Conservation (phyloP, 2,113 vertebrate genomes). For the Alligator sinensis region DNA sequence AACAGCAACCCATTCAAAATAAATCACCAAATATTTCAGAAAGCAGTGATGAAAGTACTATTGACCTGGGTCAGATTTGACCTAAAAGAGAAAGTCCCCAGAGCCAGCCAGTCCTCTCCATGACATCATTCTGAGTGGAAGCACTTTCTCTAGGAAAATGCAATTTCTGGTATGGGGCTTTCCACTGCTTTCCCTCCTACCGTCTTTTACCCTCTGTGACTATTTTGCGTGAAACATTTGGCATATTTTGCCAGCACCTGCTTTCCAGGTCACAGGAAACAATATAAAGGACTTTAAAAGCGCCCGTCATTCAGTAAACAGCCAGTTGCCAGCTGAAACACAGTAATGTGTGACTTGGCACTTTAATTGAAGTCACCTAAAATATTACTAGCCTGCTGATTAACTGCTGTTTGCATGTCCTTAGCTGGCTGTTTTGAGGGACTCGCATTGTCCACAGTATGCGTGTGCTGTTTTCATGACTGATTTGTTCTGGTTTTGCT, state of each 20-base stretch:
- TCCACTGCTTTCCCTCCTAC: background rate
- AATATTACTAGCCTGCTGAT: background rate
- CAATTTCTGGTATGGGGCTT: background rate
- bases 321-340: background rate
- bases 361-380: background rate
- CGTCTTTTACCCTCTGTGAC: background rate
- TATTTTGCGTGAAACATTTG: background rate
- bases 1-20: too few species aligned
- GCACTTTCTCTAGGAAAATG: background rate
- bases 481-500: background rate
- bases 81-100: background rate
- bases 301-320: background rate
- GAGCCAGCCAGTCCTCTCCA: background rate
- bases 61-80: background rate
- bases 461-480: background rate
- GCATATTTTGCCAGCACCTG: background rate
- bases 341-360: background rate
- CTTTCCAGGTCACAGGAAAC: background rate
- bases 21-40: background rate
- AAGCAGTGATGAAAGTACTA: background rate
- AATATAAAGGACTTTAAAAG: background rate
- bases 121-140: background rate
- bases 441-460: background rate
- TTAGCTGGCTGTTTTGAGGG: background rate
- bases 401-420: background rate